Evolutionary conservation across 92 coral and sea anemone genomes (phyloP), one percentile per base, ranked within the genome.

Genomic region (Palythoa grandis): DNA sequence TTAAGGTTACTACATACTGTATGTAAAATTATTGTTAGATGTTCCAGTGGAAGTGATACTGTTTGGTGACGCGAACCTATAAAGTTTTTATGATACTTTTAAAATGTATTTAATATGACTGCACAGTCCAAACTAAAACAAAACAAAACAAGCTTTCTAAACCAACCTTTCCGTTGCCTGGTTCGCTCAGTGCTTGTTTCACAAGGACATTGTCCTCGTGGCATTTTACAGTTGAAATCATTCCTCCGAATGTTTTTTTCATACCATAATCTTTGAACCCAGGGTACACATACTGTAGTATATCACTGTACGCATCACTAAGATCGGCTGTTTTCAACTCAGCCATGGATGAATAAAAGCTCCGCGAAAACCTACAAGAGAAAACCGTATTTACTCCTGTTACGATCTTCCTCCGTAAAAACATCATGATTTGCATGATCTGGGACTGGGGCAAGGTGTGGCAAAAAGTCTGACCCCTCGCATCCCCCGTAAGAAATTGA

Each of bases 201-300:
- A 96, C 98, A 29, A 91, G 89, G 3, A 92, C 91, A 58, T 96
- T 96, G 86, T 96, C 99, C 72, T 96, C 99, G 90, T 93, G 92
- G 87, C 98, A 95, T 63, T 96, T 95, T 75, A 96, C 93, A 1
- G 99, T 96, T 2, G 98, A 90, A 57, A 96, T 95, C 90, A 67
- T 87, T 1, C 99, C 99, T 19, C 97, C 95, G 78, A 96, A 96
- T 29, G 91, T 94, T 52, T 70, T 76, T 87, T 83, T 95, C 11
- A 91, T 89, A 10, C 99, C 99, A 88, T 90, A 95, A 88, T 96
- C 98, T 77, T 75, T 79, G 74, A 96, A 95, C 47, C 89, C 83
- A 3, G 99, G 97, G 86, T 96, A 93, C 1, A 88, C 98, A 79
- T 95, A 96, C 60, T 95, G 99, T 48, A 96, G 87, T 40, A 91